A percentile compares a stretch with the other conserved stretches of the same genome.
Evolutionary conservation across 2,113 vertebrate species (phyloP).

Genomic region (Rhizomys pruinosus): DNA sequence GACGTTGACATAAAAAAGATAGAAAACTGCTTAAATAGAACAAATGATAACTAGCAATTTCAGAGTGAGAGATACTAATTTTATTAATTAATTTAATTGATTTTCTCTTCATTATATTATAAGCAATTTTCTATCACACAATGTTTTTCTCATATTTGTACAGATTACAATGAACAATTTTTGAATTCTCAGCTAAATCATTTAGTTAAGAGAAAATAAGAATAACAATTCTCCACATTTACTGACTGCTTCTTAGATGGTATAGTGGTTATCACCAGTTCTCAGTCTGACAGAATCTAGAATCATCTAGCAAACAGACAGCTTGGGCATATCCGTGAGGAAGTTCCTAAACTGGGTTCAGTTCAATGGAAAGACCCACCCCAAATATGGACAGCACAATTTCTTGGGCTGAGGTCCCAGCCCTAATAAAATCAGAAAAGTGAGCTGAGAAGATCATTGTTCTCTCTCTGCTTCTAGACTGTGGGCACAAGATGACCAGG

Average conservation of each 20-base stretch:
- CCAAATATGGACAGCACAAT: background rate
- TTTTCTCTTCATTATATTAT: background rate
- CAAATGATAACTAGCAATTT: conserved; percentile 61
- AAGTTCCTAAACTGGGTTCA: too few species aligned
- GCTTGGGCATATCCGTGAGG: background rate
- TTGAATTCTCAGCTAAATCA: conserved; percentile 59
- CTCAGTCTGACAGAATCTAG: background rate
- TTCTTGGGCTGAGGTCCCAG: rapidly evolving
- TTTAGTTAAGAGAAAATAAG: background rate
- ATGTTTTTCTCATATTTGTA: background rate
- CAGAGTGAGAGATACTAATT: background rate
- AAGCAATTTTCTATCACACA: background rate
- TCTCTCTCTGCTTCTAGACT: background rate
- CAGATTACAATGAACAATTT: background rate
- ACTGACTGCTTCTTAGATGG: background rate
- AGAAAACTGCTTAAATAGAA: conserved; percentile 13
- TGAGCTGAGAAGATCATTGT: background rate
- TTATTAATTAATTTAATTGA: background rate
- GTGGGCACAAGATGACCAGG: background rate
- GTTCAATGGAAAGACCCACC: background rate
- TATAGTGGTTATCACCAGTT: background rate
- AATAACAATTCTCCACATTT: background rate
- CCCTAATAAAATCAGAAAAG: background rate
- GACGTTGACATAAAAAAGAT: background rate
- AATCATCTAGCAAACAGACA: background rate